Base-by-base conservation (phyloP, 2,113 vertebrate species). In the Brachypteracias leptosomus region DNA sequence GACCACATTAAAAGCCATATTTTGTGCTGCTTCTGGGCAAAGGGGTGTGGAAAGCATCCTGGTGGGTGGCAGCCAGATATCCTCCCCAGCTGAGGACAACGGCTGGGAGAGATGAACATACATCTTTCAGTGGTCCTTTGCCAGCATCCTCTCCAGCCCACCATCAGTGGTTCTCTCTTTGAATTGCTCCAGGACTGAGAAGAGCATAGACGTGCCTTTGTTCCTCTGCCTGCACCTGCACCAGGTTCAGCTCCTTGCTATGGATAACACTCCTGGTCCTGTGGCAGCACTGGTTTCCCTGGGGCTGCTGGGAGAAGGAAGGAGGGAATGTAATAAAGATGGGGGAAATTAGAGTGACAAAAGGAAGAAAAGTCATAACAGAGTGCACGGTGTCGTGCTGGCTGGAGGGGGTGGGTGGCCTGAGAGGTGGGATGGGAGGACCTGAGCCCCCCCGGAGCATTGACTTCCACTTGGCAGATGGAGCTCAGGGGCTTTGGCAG, bases 211-310 rank as follows among this genome's bases (percentile, higher is more conserved):
- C 0, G 0, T 17, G 4, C 24, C 57, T 36, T 54, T 66, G 33
- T 44, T 71, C 29, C 74, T 62, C 22, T 62, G 16, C 22, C 54
- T 17, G 29, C 46, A 11, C 51, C 38, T 38, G 49, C 3, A 2
- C 18, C 1, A 9, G 9, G 9, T n/a, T 59, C 2, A 1, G 13
- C 29, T 58, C 38, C 26, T 10, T 0, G 0, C 2, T 13, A 9
- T 0, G 2, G 59, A n/a, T 80, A 11, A 20, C n/a, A 1, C 22
- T 52, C 63, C 46, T 52, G 11, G 6, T 33, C 21, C 10, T n/a
- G 28, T 6, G 24, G 17, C 22, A 38, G 44, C 10, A 6, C 38
- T 54, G 42, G 49, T 49, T 85, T 40, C 54, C 38, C 66, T 63
- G 38, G 46, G 38, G 61, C 85, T 74, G 55, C 55, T 44, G 59